Percentiles rank a stretch among this genome's conserved stretches.
phyloP scores from a whole-genome alignment of 1,140 invertebrate genomes.

The Brachionus koreanus region DNA sequence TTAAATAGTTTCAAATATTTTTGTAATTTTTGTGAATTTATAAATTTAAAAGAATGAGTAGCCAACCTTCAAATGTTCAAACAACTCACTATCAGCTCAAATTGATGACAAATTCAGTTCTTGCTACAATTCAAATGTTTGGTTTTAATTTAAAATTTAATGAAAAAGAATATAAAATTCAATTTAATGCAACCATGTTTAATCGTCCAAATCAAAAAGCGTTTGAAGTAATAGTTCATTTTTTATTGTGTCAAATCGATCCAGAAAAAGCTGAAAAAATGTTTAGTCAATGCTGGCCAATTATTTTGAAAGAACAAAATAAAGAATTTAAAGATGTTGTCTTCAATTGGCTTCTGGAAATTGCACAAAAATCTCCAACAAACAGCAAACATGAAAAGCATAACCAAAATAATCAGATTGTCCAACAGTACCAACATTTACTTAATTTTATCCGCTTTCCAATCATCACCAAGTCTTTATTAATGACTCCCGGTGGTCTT shows the following conservation, averaged over 20 bases:
- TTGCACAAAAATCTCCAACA: not conserved
- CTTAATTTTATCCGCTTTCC: slow-evolving; percentile 11
- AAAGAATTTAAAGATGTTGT: slow-evolving; percentile 36
- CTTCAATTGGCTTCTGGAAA: slow-evolving; percentile 24
- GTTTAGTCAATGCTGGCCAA: slow-evolving; percentile 18
- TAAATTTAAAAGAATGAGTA: not conserved
- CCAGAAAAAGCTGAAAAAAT: not conserved
- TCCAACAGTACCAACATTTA: slow-evolving; percentile 3
- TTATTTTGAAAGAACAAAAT: slow-evolving; percentile 24
- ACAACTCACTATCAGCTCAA: slow-evolving; percentile 27
- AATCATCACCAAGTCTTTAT: slow-evolving; percentile 13
- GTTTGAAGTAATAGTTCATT: slow-evolving; percentile 33
- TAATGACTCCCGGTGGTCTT: slow-evolving; percentile 16
- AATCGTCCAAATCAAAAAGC: slow-evolving; percentile 37
- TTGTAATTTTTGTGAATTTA: not conserved
- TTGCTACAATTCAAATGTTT: not conserved
- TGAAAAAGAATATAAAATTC: not conserved
- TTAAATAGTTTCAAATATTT: not conserved
- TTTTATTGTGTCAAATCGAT: slow-evolving; percentile 30
- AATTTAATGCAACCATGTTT: slow-evolving; percentile 16
- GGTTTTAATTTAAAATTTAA: slow-evolving; percentile 17
- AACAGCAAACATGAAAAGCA: not conserved
- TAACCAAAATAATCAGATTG: not conserved
- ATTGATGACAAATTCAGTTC: slow-evolving; percentile 19
- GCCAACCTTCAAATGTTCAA: not conserved